Percentiles rank a stretch among this genome's conserved stretches.
Conservation (phyloP, 1,140 invertebrate genomes). For the Caenorhabditis elegans region DNA sequence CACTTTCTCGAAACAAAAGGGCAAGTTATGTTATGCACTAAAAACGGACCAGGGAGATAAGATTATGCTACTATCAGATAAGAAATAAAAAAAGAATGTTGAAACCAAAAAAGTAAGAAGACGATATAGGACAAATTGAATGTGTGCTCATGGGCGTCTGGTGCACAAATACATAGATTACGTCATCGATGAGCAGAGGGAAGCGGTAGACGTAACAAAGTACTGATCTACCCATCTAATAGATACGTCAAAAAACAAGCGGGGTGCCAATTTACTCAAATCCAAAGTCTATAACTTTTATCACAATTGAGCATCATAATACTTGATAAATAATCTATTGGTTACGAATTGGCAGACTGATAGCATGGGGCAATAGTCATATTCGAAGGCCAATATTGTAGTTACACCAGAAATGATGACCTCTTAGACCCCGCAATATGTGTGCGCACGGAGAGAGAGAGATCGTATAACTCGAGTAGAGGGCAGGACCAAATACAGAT, state of each 20-base stretch:
- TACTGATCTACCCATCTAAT: too few relatives aligned
- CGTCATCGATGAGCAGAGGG: neutral
- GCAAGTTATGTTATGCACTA: too few relatives aligned
- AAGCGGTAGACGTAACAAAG: neutral
- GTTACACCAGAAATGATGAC: constrained; percentile 14
- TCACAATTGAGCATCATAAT: too few relatives aligned
- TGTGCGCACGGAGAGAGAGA: neutral
- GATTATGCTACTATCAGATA: too few relatives aligned
- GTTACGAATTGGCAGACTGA: neutral
- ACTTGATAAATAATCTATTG: too few relatives aligned
- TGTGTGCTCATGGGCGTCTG: constrained; percentile 6
- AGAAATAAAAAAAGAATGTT: too few relatives aligned
- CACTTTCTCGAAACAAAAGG: too few relatives aligned
- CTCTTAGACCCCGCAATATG: constrained; percentile 22
- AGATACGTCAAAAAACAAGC: too few relatives aligned
- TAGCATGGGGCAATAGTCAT: constrained; percentile 2
- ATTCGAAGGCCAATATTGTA: constrained; percentile 17
- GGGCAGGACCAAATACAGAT: constrained; percentile 4
- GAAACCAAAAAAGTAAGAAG: neutral
- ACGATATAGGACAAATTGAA: neutral
- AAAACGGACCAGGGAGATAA: too few relatives aligned
- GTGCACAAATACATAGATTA: neutral
- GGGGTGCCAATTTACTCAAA: too few relatives aligned
- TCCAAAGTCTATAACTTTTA: too few relatives aligned
- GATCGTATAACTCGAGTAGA: constrained; percentile 16